A percentile compares a stretch with the other conserved stretches of the same genome.
Evolutionary conservation across 1,140 invertebrate species (phyloP).

Genomic region (Acyrthosiphon pisum): DNA sequence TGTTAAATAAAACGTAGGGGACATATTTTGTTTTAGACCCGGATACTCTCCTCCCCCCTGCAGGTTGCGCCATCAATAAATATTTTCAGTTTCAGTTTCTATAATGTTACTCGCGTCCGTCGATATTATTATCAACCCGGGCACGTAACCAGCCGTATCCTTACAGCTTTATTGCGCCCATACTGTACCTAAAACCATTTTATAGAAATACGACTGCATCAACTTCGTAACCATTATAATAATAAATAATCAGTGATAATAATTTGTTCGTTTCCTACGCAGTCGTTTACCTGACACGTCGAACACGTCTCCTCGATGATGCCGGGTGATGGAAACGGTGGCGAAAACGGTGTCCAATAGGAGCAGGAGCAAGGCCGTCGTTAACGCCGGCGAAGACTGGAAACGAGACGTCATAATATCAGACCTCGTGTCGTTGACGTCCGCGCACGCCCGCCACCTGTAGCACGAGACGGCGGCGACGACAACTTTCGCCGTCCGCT

Average conservation of each 20-base stretch:
- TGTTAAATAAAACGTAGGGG: too few relatives aligned
- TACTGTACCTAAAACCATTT: background rate
- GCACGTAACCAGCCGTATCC: background rate
- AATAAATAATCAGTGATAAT: background rate
- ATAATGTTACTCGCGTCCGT: too few relatives aligned
- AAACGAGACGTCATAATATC: background rate
- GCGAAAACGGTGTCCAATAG: background rate
- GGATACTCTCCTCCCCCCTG: too few relatives aligned
- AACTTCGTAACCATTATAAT: background rate
- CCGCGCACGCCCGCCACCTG: background rate
- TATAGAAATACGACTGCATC: background rate
- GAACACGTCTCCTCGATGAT: constrained; percentile 59
- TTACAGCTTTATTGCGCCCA: background rate
- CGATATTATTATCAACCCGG: background rate
- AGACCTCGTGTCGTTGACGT: background rate
- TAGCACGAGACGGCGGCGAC: background rate
- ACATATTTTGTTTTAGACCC: too few relatives aligned
- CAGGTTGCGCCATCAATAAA: too few relatives aligned
- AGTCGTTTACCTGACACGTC: constrained; percentile 56
- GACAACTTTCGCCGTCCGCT: background rate
- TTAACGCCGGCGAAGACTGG: background rate
- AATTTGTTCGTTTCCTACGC: background rate
- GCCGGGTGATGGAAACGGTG: constrained; percentile 58
- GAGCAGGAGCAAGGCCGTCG: background rate
- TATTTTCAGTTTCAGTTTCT: too few relatives aligned